Base-by-base conservation (phyloP, 2,888 invertebrate genomes). In the Meiosimyza platycephala region DNA sequence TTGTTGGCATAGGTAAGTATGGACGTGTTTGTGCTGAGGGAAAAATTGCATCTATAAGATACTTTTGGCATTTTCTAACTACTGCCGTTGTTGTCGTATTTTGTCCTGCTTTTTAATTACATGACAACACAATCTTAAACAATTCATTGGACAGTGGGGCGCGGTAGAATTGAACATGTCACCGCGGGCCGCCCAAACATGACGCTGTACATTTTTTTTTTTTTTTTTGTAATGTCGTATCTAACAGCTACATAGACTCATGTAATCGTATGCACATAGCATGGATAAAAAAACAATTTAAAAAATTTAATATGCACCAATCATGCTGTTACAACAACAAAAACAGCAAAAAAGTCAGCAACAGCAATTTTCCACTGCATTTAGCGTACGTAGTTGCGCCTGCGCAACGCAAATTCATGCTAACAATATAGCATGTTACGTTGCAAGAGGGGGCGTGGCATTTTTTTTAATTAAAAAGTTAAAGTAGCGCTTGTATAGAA, bases 171-270 rank as follows among this genome's bases (percentile, higher is more conserved):
- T 50, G 28, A 15, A 18, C 68, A 55, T 50, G 68, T 68, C 28
- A 64, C 22, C 51, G 51, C 64, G 51, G 63, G 64, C 51, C 22
- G 64, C 51, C 22, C 64, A 33, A 22, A 18, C 47, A n/a, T 67
- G 67, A n/a, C 16, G 52, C 13, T 59, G 28, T 59, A 33, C 51
- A 12, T 59, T 59, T 59, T 16, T 54, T 28, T 12, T 59, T 59
- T 59, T 16, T 54, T 28, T 12, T 48, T 64, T 50, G 22, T 2
- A 40, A 7, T 7, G 1, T 5, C 0, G 6, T 40, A 40, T 60
- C 59, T 28, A 28, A 33, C 28, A 18, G 28, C 22, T 28, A 28
- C 28, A 59, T 40, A 12, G 15, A 15, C 28, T 60, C 59, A 15
- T 33, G 6, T 18, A 28, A 5, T 2, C 9, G 40, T 28, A 28